Conservation (phyloP, 2,113 vertebrate species). For the Hyaena hyaena region DNA sequence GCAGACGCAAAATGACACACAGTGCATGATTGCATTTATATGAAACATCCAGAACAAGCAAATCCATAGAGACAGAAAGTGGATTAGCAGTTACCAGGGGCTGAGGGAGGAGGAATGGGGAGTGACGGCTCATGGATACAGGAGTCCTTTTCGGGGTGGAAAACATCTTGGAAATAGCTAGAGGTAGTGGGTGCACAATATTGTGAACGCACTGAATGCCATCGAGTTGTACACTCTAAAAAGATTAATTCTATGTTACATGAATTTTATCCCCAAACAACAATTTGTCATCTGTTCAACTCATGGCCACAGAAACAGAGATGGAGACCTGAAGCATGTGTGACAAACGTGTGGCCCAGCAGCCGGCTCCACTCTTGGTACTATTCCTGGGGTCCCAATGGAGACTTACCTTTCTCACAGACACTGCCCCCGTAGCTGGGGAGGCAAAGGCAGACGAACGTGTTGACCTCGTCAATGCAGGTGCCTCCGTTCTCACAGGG, state of each 20-base stretch:
- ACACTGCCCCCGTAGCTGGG: constrained; percentile 95
- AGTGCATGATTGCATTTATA: neutral
- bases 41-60: neutral
- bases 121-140: neutral
- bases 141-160: neutral
- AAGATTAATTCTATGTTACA: neutral
- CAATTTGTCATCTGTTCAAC: neutral
- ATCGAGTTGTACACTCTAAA: neutral
- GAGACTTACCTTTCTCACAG: constrained; percentile 93
- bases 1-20: neutral
- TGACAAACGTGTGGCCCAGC: accelerated
- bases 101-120: neutral
- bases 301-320: neutral
- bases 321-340: accelerated
- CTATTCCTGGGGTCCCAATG: neutral
- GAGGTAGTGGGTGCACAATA: neutral
- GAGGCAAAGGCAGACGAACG: constrained; percentile 95
- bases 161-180: neutral
- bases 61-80: neutral
- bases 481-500: constrained; percentile 96
- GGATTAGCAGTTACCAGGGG: neutral
- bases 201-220: neutral
- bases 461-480: constrained; percentile 95
- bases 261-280: neutral
- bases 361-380: neutral